phyloP scores from a whole-genome alignment of 1,140 invertebrate genomes.

The Bombus balteatus region DNA sequence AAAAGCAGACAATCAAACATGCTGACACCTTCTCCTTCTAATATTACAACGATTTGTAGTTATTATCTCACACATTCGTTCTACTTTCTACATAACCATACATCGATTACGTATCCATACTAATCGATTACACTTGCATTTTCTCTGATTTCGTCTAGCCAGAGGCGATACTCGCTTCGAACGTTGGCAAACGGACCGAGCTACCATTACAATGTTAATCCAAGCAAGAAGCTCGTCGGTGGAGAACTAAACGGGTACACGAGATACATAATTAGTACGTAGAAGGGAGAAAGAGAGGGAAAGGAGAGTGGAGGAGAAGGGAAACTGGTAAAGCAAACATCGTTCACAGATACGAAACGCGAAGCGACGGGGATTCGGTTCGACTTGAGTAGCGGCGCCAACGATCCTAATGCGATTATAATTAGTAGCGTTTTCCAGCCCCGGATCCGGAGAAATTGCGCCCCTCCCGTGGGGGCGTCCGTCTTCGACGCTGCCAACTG shows the following conservation, averaged over 20 bases:
- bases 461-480: constrained; percentile 50
- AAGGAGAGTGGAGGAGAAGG: neutral
- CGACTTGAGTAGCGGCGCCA: constrained; percentile 37
- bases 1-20: no score
- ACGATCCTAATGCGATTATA: constrained; percentile 67
- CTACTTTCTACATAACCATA: neutral
- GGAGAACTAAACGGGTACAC: constrained; percentile 16
- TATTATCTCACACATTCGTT: neutral
- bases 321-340: constrained; percentile 42
- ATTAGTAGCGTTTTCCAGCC: constrained; percentile 65
- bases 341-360: constrained; percentile 4
- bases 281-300: neutral
- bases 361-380: constrained; percentile 9
- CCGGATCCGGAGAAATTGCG: constrained; percentile 44
- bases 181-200: neutral
- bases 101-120: neutral
- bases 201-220: constrained; percentile 23
- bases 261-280: constrained; percentile 28
- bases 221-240: constrained; percentile 9
- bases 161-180: no score
- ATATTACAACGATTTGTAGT: no score
- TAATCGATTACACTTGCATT: constrained; percentile 17
- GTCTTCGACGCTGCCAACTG: constrained; percentile 44
- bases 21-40: no score
- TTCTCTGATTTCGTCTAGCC: neutral